Evolutionary conservation across 2,888 invertebrate genomes (phyloP), one percentile per base, ranked within the genome.

Genomic region (Tinea trinotella): DNA sequence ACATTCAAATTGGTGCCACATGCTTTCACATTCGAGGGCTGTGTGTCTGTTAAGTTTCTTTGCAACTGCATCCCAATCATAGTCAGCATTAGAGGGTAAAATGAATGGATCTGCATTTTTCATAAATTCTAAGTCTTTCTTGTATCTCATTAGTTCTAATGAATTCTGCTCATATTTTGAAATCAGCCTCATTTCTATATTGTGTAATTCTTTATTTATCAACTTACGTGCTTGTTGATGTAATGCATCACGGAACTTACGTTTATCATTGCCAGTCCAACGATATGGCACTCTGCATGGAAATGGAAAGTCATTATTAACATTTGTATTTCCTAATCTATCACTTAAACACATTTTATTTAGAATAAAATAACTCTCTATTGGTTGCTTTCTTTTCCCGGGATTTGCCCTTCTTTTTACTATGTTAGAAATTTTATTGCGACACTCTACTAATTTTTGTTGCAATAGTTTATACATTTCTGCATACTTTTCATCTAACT

Each of bases 1-100:
- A 67, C 92, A 91, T 49, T 93, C 68, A 63, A 89, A 91, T 17
- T 91, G 80, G 56, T 89, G 88, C 94, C 94, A 94, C 66, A 93
- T 88, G 0, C 90, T 85, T 61, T 87, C 75, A 65, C 92, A 93
- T 64, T 92, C 92, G 7, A 80, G 74, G 0, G 89, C 74, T 0
- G 87, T 84, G 62, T 92, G 92, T n/a, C 89, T 86, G 30, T 86
- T 82, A 3, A 88, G 58, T 18, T 66, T 65, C 4, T 70, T 71
- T 0, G 89, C 71, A 53, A 91, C 75, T 54, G 76, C 73, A 19
- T 88, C 70, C 91, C 91, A 91, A 60, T 91, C 89, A 65, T 90
- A 88, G 56, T 88, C 76, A 36, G 77, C 57, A 48, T 75, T 62
- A 18, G 79, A 60, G 0, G 77, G 78, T 19, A 79, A 59, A 19